Evolutionary conservation across 2,113 vertebrate genomes (phyloP).

Genomic region (Steatornis caripensis): DNA sequence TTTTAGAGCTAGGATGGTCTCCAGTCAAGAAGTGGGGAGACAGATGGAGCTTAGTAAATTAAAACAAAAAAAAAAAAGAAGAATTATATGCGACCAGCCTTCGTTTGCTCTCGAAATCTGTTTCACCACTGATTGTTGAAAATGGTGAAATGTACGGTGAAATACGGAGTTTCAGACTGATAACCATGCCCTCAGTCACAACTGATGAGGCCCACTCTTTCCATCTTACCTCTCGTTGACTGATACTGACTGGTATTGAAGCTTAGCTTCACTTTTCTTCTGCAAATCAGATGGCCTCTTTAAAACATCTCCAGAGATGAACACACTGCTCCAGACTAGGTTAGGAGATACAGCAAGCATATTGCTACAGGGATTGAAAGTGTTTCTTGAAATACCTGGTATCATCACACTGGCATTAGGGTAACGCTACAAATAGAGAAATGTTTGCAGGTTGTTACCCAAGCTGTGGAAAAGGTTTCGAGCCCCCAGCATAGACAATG

Average conservation of each 20-base stretch:
- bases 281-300: background rate
- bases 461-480: background rate
- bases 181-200: background rate
- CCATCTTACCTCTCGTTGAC: background rate
- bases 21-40: background rate
- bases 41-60: background rate
- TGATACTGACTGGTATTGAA: background rate
- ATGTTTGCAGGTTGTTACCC: background rate
- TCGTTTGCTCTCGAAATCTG: background rate
- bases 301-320: background rate
- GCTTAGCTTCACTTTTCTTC: background rate
- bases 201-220: background rate
- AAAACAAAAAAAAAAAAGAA: background rate
- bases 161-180: background rate
- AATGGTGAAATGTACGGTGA: background rate
- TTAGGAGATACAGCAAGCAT: background rate
- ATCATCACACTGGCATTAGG: background rate
- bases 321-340: background rate
- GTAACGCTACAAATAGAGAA: background rate
- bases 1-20: background rate
- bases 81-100: background rate
- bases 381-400: background rate
- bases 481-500: fast-evolving
- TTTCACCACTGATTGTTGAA: background rate
- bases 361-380: background rate